Conservation (phyloP, 2,888 invertebrate species). For the Ceratothoa steindachneri region DNA sequence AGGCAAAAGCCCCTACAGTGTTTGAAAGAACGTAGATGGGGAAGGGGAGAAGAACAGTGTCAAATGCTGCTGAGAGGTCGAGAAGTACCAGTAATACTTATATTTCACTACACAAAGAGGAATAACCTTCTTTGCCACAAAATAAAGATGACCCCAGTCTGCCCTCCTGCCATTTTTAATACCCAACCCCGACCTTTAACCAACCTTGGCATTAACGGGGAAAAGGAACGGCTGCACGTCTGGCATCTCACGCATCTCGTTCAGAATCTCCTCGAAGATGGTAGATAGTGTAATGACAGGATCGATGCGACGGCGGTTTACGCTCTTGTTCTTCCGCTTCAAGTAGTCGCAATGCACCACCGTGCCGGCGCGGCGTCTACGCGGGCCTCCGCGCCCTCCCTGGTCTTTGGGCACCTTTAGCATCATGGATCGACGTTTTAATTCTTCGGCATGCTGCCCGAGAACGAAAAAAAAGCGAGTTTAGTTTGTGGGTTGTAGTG, state of each 20-base stretch:
- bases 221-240: constrained; percentile 89
- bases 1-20: no score
- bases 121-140: no score
- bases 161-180: no score
- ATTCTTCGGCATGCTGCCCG: constrained; percentile 75
- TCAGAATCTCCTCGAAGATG: constrained; percentile 82
- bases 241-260: constrained; percentile 84
- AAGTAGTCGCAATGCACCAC: constrained; percentile 84
- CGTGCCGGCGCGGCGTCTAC: constrained; percentile 63
- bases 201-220: constrained; percentile 86
- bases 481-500: neutral
- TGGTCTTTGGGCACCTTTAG: constrained; percentile 73
- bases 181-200: neutral
- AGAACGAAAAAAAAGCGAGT: neutral
- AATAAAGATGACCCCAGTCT: no score
- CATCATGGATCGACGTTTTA: constrained; percentile 71
- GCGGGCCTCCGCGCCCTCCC: constrained; percentile 53
- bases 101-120: no score
- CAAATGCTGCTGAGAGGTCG: no score
- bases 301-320: constrained; percentile 87
- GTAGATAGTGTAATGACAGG: constrained; percentile 84
- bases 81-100: no score
- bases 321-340: constrained; percentile 69
- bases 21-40: no score
- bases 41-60: no score